Base-by-base conservation (phyloP, 2,113 vertebrate species). In the Dasypus novemcinctus region DNA sequence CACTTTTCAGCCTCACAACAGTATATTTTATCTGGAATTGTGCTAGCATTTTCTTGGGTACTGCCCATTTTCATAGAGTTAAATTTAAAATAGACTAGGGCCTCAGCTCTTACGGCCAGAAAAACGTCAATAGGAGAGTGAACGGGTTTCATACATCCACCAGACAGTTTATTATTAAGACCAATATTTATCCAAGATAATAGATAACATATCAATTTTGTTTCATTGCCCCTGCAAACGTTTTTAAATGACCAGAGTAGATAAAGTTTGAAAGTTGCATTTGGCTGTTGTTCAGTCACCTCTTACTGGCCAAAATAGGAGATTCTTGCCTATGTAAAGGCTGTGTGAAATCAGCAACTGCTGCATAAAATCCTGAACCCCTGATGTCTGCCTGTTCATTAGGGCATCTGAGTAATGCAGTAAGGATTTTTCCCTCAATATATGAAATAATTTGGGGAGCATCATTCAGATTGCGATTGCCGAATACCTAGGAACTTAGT, bases 1-100 rank as follows among this genome's bases (percentile, higher is more conserved):
- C 99, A 99, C 99, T 99, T 99, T 99, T 99, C 99, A 99, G 99
- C 98, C 98, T 98, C 98, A 98, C 99, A 98, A 99, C 99, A 98
- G 98, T 99, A 99, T 99, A 99, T 99, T 99, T 99, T 99, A 99
- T 99, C 98, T 98, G 98, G 98, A 99, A 99, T 98, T 95, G 97
- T 98, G 98, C 96, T 97, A 97, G 97, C 93, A 49, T 98, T 98
- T 98, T 98, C 97, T 95, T 98, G 96, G 97, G 98, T 97, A 98
- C 97, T 98, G 95, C 95, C 96, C 95, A 96, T 98, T 98, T 98
- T 97, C 72, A 64, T 94, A 97, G 97, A 98, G 97, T 98, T 97
- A 95, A 97, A 97, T 98, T 97, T 97, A 98, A 98, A 97, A 97
- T 97, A 96, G 69, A 94, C 79, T 97, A 97, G 85, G 83, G 94